Base-by-base conservation (phyloP, 2,888 invertebrate genomes). In the Aphodius granarius region DNA sequence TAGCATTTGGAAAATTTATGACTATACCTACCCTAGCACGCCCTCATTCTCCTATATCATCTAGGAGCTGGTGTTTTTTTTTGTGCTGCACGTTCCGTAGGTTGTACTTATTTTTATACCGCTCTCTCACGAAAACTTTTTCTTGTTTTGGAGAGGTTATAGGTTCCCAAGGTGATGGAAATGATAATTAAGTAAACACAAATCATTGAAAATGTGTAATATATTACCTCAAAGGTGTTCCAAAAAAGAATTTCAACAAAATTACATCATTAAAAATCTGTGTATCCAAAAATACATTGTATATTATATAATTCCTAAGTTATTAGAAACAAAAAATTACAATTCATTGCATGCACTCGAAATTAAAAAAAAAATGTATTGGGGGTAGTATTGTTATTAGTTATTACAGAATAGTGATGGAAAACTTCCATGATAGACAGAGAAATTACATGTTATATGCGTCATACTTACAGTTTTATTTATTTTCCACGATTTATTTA, bases 161-260 rank as follows among this genome's bases (percentile, higher is more conserved):
- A n/a, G n/a, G n/a, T n/a, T n/a, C n/a, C 3, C 43, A 65, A 65
- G 16, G 22, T 20, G 68, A n/a, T 5, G 18, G 22, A 68, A 9
- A 19, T 19, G 13, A 20, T 17, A 13, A 66, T 5, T n/a, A 66
- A 66, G 13, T n/a, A 68, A 16, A 68, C 16, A 22, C 19, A 16
- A 9, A 20, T 68, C 18, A 20, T 68, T 68, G 68, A 68, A 68
- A 68, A 68, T 68, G 68, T 68, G 18, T 68, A 68, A 22, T 68
- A 68, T 68, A 68, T 68, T 68, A 68, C 68, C 68, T 68, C 20
- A 68, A 68, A 68, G 68, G 68, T 21, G 68, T 68, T 68, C 68
- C 18, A 68, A 68, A 68, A 66, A 66, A 66, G 20, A 68, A 68
- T 19, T 68, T 68, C 68, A 68, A 68, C 68, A 68, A 68, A n/a